Evolutionary conservation across 2,797 vertebrate species (phyloP), one percentile per base, ranked within the genome.

Genomic region (Leptoclinus maculatus): DNA sequence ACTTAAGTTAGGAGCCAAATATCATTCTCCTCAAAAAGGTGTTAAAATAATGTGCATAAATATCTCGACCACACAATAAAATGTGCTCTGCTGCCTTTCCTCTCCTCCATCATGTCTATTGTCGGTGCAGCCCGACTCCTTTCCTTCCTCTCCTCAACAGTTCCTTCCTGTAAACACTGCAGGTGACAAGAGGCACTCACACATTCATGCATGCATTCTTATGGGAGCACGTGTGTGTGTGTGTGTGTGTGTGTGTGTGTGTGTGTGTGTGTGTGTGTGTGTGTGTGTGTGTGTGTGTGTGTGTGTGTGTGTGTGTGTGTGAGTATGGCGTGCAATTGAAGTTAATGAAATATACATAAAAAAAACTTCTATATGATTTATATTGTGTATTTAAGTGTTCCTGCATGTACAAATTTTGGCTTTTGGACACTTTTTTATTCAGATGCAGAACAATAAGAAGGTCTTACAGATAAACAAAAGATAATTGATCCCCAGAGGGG

Each of bases 121-220:
- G 86, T 84, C 38, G 39, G 9, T 25, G 54, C 71, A 63, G 78
- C 68, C 65, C n/a, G 5, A 16, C 71, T 83, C 60, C 29, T 83
- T 90, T 89, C 89, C 90, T 91, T 89, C 87, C 91, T 88, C 73
- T 21, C 25, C 57, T 73, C 69, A 73, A 65, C 81, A 66, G 10
- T 16, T 6, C 45, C 85, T 88, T 91, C 89, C 89, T 87, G 84
- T 86, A 84, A 82, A 83, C 70, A 67, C 47, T 60, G 45, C 39
- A 87, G 81, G 82, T 75, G 87, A 77, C 74, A 58, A 68, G 12
- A 58, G 10, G 59, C 71, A 0, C 49, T 6, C 45, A 47, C 47
- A 29, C 25, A 23, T 23, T 11, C 51, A 23, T 23, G n/a, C 51
- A 53, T 25, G 21, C 10, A 23, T 4, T 13, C 23, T 14, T 6